A percentile compares a stretch with the other conserved stretches of the same genome.
Conservation (phyloP, 2,113 vertebrate genomes). For the Nesogale talazaci region DNA sequence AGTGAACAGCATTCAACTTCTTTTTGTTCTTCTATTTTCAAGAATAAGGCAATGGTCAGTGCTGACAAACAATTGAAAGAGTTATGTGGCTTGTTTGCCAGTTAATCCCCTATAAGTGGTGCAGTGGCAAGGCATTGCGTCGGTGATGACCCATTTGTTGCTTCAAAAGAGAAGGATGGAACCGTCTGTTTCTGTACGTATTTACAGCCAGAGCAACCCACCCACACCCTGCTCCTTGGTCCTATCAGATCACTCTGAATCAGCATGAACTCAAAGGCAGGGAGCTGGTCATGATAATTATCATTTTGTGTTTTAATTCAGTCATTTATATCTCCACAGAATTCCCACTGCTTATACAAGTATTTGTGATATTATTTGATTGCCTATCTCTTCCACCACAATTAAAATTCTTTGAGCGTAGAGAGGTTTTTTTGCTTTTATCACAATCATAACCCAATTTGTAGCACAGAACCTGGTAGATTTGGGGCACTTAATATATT, state of each 20-base stretch:
- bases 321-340: background rate
- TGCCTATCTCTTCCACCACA: background rate
- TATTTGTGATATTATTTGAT: slow-evolving; percentile 7
- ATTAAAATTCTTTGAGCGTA: background rate
- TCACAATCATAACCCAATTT: background rate
- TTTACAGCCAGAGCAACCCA: no score
- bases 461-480: background rate
- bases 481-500: background rate
- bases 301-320: background rate
- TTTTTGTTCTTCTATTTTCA: background rate
- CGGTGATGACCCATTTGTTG: no score
- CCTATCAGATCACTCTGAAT: no score
- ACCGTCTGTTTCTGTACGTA: no score
- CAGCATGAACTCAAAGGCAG: no score
- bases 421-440: background rate
- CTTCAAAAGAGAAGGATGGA: no score
- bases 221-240: no score
- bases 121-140: no score
- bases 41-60: background rate
- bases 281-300: no score
- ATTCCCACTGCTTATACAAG: background rate
- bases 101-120: no score
- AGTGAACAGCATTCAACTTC: background rate
- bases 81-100: no score
- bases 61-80: background rate